phyloP scores from a whole-genome alignment of 2,888 invertebrate genomes.

The Cyaniris semiargus region DNA sequence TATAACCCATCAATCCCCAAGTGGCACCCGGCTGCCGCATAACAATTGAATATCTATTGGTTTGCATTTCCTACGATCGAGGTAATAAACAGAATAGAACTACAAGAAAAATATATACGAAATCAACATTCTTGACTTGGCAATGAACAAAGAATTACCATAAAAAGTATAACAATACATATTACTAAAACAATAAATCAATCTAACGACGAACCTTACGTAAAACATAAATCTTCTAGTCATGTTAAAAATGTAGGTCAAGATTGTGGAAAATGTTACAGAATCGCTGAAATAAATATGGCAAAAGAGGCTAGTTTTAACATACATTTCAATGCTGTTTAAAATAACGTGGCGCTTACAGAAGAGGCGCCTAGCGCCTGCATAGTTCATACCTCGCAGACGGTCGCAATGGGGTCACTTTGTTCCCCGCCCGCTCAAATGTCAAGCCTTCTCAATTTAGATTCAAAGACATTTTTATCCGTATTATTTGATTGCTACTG shows the following conservation, averaged over 20 bases:
- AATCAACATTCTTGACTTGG: background rate
- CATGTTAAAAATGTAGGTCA: constrained; percentile 8
- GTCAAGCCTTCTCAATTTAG: constrained; percentile 31
- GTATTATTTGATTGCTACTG: background rate
- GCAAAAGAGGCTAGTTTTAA: background rate
- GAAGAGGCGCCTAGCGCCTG: constrained; percentile 12
- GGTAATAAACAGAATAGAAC: background rate
- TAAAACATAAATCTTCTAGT: constrained; percentile 1
- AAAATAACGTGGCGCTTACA: background rate
- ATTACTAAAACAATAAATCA: background rate
- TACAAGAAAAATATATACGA: background rate
- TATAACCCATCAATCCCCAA: no score
- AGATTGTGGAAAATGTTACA: background rate
- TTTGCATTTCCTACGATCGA: no score
- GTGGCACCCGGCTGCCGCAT: no score
- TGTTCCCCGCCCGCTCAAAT: constrained; percentile 31
- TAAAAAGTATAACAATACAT: background rate
- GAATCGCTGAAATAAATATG: background rate
- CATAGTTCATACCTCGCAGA: constrained; percentile 6
- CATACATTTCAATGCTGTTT: constrained; percentile 10
- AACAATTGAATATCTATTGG: no score
- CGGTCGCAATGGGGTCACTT: constrained; percentile 23
- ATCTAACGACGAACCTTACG: background rate
- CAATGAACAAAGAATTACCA: background rate
- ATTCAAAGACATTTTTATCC: constrained; percentile 12